These are phyloP conservation scores for Zophobas atratus DNA, from an alignment of 1,140 invertebrate species.

Conservation along the genomic window DNA sequence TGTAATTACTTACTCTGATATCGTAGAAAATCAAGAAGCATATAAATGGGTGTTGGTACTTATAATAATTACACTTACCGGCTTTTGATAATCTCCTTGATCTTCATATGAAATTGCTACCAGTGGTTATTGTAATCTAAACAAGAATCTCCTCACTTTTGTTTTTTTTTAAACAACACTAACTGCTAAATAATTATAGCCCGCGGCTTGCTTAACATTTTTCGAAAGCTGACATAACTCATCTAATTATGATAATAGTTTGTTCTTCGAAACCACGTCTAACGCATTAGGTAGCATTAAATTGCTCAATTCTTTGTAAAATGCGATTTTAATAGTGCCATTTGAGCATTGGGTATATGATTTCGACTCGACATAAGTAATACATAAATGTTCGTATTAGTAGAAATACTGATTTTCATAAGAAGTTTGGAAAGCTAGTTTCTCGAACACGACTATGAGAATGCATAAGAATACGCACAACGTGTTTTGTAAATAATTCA, in stretches of 20 bases:
- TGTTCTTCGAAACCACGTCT: background rate
- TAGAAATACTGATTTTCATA: no score
- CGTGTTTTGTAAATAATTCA: no score
- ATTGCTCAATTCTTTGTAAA: conserved; percentile 18
- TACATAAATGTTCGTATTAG: no score
- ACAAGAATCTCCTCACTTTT: background rate
- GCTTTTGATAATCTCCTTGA: conserved; percentile 4
- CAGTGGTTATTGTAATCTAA: background rate
- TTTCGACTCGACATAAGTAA: no score
- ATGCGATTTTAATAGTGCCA: conserved; percentile 17
- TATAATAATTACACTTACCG: background rate
- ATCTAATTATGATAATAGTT: conserved; percentile 2
- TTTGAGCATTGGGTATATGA: no score
- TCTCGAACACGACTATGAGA: no score
- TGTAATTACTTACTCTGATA: background rate
- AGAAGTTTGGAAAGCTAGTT: no score
- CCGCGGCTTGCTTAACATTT: conserved; percentile 16
- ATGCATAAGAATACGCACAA: no score
- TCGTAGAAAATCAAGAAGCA: background rate
- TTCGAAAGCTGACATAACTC: conserved; percentile 10
- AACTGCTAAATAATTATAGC: conserved; percentile 27
- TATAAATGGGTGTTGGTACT: background rate
- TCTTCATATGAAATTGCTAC: conserved; percentile 10
- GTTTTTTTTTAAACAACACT: conserved; percentile 10
- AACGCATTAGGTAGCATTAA: conserved; percentile 9